Conservation (phyloP, 2,113 vertebrate species). For the Sceloporus tristichus region DNA sequence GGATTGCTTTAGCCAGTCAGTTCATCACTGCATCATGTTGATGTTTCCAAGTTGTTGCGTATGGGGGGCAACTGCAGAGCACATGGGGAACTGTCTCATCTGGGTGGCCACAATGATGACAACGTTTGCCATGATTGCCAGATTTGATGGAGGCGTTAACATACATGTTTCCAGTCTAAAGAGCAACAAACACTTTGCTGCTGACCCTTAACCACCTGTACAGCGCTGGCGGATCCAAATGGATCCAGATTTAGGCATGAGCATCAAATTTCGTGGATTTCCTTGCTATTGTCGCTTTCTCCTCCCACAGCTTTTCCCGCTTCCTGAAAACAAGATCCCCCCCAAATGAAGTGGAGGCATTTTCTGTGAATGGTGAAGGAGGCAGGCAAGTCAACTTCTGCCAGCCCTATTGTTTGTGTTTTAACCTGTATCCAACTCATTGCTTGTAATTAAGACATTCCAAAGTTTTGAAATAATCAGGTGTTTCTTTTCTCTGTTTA, state of each 20-base stretch:
- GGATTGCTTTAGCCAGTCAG: too few species aligned
- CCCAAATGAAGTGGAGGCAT: neutral
- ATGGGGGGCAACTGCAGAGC: too few species aligned
- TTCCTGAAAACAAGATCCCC: neutral
- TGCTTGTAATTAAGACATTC: neutral
- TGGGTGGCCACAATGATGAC: too few species aligned
- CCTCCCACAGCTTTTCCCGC: neutral
- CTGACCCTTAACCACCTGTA: neutral
- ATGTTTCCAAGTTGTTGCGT: too few species aligned
- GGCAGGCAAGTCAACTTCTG: neutral
- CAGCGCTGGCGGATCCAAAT: neutral
- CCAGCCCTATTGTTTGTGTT: too few species aligned
- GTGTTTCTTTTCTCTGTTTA: accelerated
- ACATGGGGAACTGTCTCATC: too few species aligned
- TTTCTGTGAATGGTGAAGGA: neutral
- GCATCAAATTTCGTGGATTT: neutral
- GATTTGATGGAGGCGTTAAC: too few species aligned
- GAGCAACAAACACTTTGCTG: neutral
- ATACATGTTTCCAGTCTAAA: too few species aligned
- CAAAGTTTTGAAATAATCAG: neutral
- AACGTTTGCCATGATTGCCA: too few species aligned
- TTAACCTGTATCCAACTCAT: neutral
- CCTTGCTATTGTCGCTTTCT: neutral
- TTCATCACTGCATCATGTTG: too few species aligned
- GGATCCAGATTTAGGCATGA: neutral